Percentiles rank a stretch among this genome's conserved stretches.
Evolutionary conservation across 2,888 invertebrate species (phyloP).

Genomic region (Aphrophora alni): DNA sequence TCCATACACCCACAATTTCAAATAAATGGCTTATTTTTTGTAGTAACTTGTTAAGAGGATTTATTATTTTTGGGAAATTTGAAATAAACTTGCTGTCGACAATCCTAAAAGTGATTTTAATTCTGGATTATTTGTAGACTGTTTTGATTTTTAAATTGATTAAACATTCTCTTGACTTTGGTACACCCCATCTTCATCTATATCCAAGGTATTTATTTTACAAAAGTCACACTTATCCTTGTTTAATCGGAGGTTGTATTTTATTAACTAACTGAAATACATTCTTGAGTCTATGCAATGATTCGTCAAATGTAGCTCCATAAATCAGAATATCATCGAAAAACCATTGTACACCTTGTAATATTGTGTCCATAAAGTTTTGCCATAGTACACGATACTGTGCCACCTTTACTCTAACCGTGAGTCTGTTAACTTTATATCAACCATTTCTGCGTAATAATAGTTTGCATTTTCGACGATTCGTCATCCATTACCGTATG

Average conservation of each 20-base stretch:
- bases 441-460: constrained; percentile 49
- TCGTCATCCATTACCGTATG: constrained; percentile 35
- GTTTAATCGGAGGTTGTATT: not conserved
- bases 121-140: constrained; percentile 50
- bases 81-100: constrained; percentile 53
- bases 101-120: constrained; percentile 52
- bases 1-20: constrained; percentile 44
- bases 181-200: constrained; percentile 32
- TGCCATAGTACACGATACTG: constrained; percentile 52
- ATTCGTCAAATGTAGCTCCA: constrained; percentile 40
- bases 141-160: constrained; percentile 40
- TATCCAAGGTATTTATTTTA: too few relatives aligned
- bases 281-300: not conserved
- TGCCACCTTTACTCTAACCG: constrained; percentile 52
- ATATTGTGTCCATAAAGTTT: constrained; percentile 52
- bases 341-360: constrained; percentile 10
- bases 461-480: constrained; percentile 33
- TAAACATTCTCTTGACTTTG: not conserved
- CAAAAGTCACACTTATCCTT: constrained; percentile 36
- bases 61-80: constrained; percentile 50
- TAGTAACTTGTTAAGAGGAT: constrained; percentile 52
- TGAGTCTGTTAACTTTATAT: constrained; percentile 50
- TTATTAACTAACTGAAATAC: constrained; percentile 3
- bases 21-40: constrained; percentile 36
- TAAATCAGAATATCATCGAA: constrained; percentile 29